phyloP scores from a whole-genome alignment of 2,888 invertebrate species.

The Iphiclides podalirius region DNA sequence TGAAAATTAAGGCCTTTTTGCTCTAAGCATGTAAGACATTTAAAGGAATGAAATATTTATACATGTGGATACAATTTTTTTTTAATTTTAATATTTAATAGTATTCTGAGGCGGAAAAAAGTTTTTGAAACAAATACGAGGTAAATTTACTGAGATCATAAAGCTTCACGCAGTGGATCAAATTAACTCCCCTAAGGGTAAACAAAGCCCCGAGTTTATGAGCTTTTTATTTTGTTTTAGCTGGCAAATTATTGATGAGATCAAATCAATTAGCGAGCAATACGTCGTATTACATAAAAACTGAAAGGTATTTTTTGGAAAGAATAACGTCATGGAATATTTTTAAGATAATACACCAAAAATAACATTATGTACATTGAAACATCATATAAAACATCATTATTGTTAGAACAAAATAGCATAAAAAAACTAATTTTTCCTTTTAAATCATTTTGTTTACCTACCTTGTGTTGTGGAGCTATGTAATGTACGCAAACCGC shows the following conservation, averaged over 20 bases:
- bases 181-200: slow-evolving; percentile 20
- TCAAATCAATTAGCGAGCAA: slow-evolving; percentile 10
- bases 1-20: too few relatives aligned
- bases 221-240: slow-evolving; percentile 22
- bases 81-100: too few relatives aligned
- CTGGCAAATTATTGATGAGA: slow-evolving; percentile 24
- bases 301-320: not conserved
- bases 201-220: slow-evolving; percentile 19
- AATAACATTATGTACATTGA: not conserved
- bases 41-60: too few relatives aligned
- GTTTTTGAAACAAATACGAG: slow-evolving; percentile 17
- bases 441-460: too few relatives aligned
- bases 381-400: too few relatives aligned
- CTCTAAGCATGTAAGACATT: too few relatives aligned
- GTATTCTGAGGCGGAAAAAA: too few relatives aligned
- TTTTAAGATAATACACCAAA: not conserved
- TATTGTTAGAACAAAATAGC: too few relatives aligned
- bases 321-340: not conserved
- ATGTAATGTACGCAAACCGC: too few relatives aligned
- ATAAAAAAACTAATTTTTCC: too few relatives aligned
- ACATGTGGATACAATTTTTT: too few relatives aligned
- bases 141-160: slow-evolving; percentile 18
- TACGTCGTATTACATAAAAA: not conserved
- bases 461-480: too few relatives aligned
- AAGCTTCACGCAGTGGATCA: slow-evolving; percentile 16